Base-by-base conservation (phyloP, 2,113 vertebrate species). In the Macrotus californicus region DNA sequence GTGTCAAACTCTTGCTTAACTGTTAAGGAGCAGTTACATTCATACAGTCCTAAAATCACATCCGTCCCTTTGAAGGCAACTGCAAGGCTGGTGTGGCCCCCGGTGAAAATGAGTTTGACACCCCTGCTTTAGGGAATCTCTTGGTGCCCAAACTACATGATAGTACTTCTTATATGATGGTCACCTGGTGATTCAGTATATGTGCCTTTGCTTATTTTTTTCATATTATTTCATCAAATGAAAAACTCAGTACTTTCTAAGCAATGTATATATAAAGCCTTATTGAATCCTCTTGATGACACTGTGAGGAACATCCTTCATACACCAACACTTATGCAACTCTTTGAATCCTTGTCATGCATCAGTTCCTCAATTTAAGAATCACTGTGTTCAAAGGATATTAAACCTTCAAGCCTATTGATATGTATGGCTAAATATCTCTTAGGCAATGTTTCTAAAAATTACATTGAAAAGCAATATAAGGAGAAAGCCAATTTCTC, bases 281-380 rank as follows among this genome's bases (percentile, higher is more conserved):
- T 82, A 59, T 2, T 76, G 81, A 61, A 50, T 73, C 21, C 19
- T 81, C 76, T 26, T 73, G 10, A 80, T 6, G 61, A 79, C 2
- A 8, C 26, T 34, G 67, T 3, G 22, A 73, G 85, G 39, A 80
- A 80, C 3, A 1, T 21, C 46, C 31, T 50, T 56, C 26, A 2
- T 24, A 41, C 0, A 19, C 81, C 24, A 70, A 91, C 13, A n/a
- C 83, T 77, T 59, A 82, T 10, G 3, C 4, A 83, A 19, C 36
- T 59, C 24, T 95, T 67, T 61, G 46, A 92, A 76, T 79, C 46
- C 29, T 64, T 36, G 22, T 73, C 50, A 85, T n/a, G 15, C 13
- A 73, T 86, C 48, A 69, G 6, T 93, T 94, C 21, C 66, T 87
- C 93, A 50, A 83, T 95, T 91, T 91, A 41, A 82, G n/a, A 88